phyloP scores from a whole-genome alignment of 2,888 invertebrate species.

The Chrysopilus asiliformis region DNA sequence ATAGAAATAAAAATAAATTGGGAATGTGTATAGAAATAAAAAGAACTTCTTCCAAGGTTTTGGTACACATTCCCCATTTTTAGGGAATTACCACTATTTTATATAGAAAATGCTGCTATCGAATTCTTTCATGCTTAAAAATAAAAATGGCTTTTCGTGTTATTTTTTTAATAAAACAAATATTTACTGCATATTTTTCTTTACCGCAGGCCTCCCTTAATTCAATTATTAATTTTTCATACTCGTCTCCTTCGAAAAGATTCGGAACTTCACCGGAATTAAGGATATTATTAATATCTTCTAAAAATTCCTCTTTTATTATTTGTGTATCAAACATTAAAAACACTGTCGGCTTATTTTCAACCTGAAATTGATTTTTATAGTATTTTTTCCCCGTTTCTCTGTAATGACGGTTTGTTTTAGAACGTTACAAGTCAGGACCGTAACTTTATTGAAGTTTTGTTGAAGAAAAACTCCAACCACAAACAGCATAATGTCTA shows the following conservation, averaged over 20 bases:
- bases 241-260: conserved; percentile 75
- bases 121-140: neutral
- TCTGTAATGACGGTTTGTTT: too few species aligned
- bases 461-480: too few species aligned
- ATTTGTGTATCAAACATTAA: conserved; percentile 85
- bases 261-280: conserved; percentile 91
- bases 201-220: conserved; percentile 59
- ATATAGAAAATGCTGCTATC: too few species aligned
- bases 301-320: conserved; percentile 77
- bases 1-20: too few species aligned
- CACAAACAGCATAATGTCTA: too few species aligned
- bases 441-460: too few species aligned
- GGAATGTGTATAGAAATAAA: too few species aligned
- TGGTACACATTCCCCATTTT: too few species aligned
- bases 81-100: too few species aligned
- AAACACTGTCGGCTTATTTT: conserved; percentile 64
- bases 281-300: conserved; percentile 83
- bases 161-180: neutral
- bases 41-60: too few species aligned
- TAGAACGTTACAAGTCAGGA: too few species aligned
- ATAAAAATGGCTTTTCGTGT: neutral
- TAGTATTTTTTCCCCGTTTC: too few species aligned
- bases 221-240: conserved; percentile 67
- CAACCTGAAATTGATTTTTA: conserved; percentile 20
- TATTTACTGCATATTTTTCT: conserved; percentile 46